A percentile compares a stretch with the other conserved stretches of the same genome.
phyloP scores from a whole-genome alignment of 2,797 vertebrate genomes.

The Sebastes dallii region DNA sequence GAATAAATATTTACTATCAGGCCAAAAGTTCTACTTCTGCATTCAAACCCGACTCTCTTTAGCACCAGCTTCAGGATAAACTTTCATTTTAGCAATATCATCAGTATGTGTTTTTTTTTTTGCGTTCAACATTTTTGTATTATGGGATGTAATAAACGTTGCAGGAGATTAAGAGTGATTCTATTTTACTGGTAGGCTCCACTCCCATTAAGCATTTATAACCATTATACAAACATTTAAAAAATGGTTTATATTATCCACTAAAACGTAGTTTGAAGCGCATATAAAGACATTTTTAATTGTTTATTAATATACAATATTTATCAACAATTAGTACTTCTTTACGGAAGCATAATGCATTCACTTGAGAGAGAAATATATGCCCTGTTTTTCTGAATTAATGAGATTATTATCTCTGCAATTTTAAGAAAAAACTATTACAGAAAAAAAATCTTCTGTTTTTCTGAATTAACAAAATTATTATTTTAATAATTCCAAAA shows the following conservation, averaged over 20 bases:
- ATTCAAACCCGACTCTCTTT: background rate
- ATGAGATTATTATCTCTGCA: no score
- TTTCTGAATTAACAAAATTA: no score
- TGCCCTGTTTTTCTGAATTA: no score
- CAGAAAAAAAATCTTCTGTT: no score
- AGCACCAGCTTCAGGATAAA: no score
- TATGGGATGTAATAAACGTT: background rate
- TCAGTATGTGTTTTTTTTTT: background rate
- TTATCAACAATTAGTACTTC: background rate
- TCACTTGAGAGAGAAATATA: no score
- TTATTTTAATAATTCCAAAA: no score
- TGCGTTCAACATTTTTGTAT: background rate
- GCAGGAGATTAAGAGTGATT: background rate
- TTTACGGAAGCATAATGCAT: no score
- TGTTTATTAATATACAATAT: background rate
- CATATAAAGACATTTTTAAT: background rate
- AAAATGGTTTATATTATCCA: background rate
- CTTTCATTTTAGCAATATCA: background rate
- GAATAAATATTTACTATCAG: background rate
- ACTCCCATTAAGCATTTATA: background rate
- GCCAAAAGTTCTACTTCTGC: background rate
- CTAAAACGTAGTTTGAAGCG: background rate
- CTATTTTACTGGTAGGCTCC: background rate
- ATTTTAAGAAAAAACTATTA: no score
- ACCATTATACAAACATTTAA: background rate